These are phyloP conservation scores for Erynnis tages DNA, from an alignment of 2,888 invertebrate species.

Conservation along the genomic window DNA sequence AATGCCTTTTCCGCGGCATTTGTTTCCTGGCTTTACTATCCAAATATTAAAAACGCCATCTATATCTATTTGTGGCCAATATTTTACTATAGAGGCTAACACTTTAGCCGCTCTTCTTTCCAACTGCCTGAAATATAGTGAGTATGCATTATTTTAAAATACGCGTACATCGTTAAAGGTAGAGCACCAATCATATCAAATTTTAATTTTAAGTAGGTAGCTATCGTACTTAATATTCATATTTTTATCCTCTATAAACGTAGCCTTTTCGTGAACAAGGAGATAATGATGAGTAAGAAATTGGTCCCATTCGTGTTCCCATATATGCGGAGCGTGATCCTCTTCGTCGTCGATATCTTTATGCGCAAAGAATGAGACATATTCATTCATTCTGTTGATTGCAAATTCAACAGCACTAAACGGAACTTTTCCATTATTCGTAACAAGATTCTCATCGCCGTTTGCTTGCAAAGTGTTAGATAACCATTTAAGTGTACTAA, in stretches of 20 bases:
- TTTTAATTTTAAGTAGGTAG: no score
- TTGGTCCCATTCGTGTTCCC: slow-evolving; percentile 95
- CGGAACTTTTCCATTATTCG: slow-evolving; percentile 85
- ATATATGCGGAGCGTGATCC: slow-evolving; percentile 81
- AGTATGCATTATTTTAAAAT: not conserved
- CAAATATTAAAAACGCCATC: slow-evolving; percentile 95
- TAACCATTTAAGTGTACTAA: slow-evolving; percentile 91
- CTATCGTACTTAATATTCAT: slow-evolving; percentile 55
- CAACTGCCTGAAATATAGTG: slow-evolving; percentile 55
- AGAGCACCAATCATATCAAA: no score
- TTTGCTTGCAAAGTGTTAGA: slow-evolving; percentile 78
- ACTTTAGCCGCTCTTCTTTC: slow-evolving; percentile 82
- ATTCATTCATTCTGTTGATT: slow-evolving; percentile 88
- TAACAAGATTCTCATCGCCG: slow-evolving; percentile 80
- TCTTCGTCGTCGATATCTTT: slow-evolving; percentile 89
- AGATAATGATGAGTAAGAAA: slow-evolving; percentile 87
- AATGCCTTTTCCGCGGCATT: slow-evolving; percentile 95
- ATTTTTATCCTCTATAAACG: slow-evolving; percentile 70
- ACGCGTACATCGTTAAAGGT: not conserved
- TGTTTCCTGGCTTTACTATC: slow-evolving; percentile 97
- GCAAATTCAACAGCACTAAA: slow-evolving; percentile 90
- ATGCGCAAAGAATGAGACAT: slow-evolving; percentile 87
- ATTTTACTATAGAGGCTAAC: slow-evolving; percentile 84
- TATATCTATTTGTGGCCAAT: slow-evolving; percentile 91
- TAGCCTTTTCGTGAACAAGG: slow-evolving; percentile 84